Conservation (phyloP, 2,113 vertebrate species). For the zebrafish (Danio rerio) region GRCz12tu NC_133188.1:11299501-11300000, state of each 20-base stretch:
- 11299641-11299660: neutral
- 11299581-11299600: slow-evolving; percentile 58
- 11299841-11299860: neutral
- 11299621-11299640: neutral
- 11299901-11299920: no score
- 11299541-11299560: slow-evolving; percentile 86
- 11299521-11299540: slow-evolving; percentile 93
- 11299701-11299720: neutral
- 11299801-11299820: slow-evolving; percentile 44
- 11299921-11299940: no score
- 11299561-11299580: slow-evolving; percentile 69
- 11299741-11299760: neutral
- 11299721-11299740: neutral
- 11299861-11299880: no score
- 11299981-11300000: no score
- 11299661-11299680: neutral
- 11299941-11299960: no score
- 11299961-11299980: no score
- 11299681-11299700: neutral
- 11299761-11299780: neutral
- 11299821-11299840: neutral
- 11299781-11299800: neutral
- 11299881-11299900: no score
- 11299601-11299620: slow-evolving; percentile 47
- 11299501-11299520: slow-evolving; percentile 69